Evolutionary conservation across 2,888 invertebrate genomes (phyloP).

Genomic region (Cheilosia grossa): DNA sequence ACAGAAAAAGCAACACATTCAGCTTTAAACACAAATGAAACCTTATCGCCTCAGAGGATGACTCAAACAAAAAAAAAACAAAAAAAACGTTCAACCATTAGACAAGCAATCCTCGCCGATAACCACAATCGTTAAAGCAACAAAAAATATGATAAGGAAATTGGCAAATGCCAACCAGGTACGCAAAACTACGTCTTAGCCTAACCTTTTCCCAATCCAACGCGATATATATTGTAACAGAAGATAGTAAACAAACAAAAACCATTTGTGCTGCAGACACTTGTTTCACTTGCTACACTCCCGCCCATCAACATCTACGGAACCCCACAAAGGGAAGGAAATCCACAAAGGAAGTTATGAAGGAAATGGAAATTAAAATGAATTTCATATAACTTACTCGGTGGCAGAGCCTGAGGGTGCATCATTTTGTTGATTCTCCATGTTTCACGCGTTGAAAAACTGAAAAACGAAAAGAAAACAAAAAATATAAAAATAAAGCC

Average conservation of each 20-base stretch:
- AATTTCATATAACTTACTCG: conserved; percentile 67
- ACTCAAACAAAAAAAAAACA: not conserved
- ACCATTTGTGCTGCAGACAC: conserved; percentile 11
- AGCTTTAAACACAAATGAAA: not conserved
- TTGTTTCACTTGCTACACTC: conserved; percentile 8
- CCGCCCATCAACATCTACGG: not conserved
- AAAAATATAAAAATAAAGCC: conserved; percentile 4
- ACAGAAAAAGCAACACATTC: not conserved
- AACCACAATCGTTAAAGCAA: conserved; percentile 5
- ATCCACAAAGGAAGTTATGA: conserved; percentile 19
- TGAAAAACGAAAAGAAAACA: conserved; percentile 24
- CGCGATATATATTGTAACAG: not conserved
- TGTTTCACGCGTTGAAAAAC: conserved; percentile 32
- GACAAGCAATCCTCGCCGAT: conserved; percentile 2
- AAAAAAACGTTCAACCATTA: no score
- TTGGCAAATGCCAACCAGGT: conserved; percentile 6
- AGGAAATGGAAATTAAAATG: conserved; percentile 34
- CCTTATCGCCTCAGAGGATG: not conserved
- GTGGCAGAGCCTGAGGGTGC: conserved; percentile 54
- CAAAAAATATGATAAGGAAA: conserved; percentile 8
- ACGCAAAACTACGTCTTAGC: not conserved
- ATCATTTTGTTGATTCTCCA: conserved; percentile 65
- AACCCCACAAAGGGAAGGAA: not conserved
- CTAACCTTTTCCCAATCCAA: not conserved
- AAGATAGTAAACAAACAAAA: conserved; percentile 19